A percentile compares a stretch with the other conserved stretches of the same genome.
These are phyloP conservation scores for Matsumurasca onukii DNA, from an alignment of 1,140 invertebrate species.

Conservation along the genomic window DNA sequence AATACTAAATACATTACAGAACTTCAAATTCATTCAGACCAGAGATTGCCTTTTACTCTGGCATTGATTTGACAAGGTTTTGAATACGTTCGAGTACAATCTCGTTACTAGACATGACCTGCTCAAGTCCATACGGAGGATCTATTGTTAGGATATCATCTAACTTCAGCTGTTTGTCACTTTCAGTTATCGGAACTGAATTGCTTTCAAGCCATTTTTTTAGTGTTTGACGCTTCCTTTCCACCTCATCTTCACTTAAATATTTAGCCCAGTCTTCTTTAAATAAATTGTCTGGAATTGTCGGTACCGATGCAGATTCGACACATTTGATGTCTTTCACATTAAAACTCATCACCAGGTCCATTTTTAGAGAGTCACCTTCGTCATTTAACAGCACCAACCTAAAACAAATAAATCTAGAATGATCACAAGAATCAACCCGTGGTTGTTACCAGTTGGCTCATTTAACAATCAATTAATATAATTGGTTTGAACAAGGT, in stretches of 20 bases:
- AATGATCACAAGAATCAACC: too few relatives aligned
- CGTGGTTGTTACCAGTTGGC: too few relatives aligned
- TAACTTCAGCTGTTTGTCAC: constrained; percentile 42
- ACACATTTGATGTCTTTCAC: constrained; percentile 9
- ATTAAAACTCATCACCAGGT: not conserved
- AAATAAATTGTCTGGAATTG: constrained; percentile 7
- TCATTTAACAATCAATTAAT: too few relatives aligned
- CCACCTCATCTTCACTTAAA: constrained; percentile 12
- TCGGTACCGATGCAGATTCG: not conserved
- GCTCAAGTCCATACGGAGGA: constrained; percentile 44
- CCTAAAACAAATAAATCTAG: not conserved
- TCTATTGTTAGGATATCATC: constrained; percentile 44
- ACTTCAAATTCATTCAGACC: too few relatives aligned
- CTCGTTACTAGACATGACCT: constrained; percentile 45
- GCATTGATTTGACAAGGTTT: constrained; percentile 44
- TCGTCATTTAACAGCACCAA: not conserved
- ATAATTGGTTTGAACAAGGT: too few relatives aligned
- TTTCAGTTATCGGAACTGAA: constrained; percentile 43
- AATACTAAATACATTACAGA: too few relatives aligned
- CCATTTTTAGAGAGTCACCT: not conserved
- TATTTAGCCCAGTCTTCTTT: constrained; percentile 22
- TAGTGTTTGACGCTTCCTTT: constrained; percentile 28
- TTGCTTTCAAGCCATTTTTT: constrained; percentile 45
- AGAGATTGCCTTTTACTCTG: constrained; percentile 25
- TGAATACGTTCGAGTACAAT: constrained; percentile 45